phyloP scores from a whole-genome alignment of 2,888 invertebrate species.

The Torymus tubicola region DNA sequence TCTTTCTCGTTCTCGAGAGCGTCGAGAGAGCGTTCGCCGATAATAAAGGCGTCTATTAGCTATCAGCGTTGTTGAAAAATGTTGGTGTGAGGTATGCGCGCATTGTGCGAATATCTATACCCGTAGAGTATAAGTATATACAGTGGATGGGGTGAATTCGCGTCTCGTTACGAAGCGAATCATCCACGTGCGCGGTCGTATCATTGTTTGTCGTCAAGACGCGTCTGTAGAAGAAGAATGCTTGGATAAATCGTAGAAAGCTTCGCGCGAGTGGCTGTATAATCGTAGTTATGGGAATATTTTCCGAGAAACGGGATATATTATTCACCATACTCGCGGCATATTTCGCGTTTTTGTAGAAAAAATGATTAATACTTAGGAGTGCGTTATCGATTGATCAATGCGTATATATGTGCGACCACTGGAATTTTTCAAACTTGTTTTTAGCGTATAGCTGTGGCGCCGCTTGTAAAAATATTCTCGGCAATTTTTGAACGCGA shows the following conservation, averaged over 20 bases:
- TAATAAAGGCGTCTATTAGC: conserved; percentile 46
- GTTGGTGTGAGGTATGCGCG: background rate
- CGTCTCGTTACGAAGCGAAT: background rate
- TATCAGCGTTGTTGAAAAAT: conserved; percentile 19
- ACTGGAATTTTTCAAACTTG: too few species aligned
- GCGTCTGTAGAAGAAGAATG: background rate
- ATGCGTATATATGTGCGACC: too few species aligned
- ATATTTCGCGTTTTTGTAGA: too few species aligned
- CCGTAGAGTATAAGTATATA: background rate
- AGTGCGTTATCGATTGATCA: too few species aligned
- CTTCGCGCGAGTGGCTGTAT: background rate
- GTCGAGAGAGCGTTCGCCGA: background rate
- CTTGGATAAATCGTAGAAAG: conserved; percentile 10
- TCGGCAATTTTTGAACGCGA: too few species aligned
- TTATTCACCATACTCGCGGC: background rate
- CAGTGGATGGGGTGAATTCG: conserved; percentile 49
- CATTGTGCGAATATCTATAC: background rate
- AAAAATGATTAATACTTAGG: too few species aligned
- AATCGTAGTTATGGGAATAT: background rate
- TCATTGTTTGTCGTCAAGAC: conserved; percentile 24
- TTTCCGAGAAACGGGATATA: background rate
- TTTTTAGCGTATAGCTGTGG: too few species aligned
- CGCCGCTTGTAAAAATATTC: too few species aligned
- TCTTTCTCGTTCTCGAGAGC: conserved; percentile 21
- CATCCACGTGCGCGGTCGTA: background rate